These are phyloP conservation scores for Drosophila burlai DNA, from an alignment of 1,140 invertebrate genomes.

Conservation along the genomic window DNA sequence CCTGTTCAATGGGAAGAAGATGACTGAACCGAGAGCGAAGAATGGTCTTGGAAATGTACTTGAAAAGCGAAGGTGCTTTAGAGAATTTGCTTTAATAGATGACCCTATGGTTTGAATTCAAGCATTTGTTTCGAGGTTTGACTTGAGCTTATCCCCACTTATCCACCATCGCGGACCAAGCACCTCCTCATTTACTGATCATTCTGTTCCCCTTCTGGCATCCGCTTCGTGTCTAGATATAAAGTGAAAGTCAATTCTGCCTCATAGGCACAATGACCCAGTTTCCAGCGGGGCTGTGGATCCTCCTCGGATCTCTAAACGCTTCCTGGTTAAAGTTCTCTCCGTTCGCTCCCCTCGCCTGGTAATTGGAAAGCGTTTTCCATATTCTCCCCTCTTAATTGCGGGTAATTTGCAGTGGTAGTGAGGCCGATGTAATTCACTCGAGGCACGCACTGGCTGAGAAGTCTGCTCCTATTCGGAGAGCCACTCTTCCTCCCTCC, in stretches of 20 bases:
- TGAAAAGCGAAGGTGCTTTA: not conserved
- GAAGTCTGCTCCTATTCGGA: slow-evolving; percentile 8
- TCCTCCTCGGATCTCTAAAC: slow-evolving; percentile 33
- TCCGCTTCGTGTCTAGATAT: slow-evolving; percentile 45
- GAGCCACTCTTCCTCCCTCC: slow-evolving; percentile 8
- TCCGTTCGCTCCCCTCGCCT: not conserved
- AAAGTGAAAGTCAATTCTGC: slow-evolving; percentile 64
- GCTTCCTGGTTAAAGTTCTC: slow-evolving; percentile 47
- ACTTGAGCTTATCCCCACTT: not conserved
- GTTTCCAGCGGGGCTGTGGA: slow-evolving; percentile 27
- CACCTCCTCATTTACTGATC: slow-evolving; percentile 5
- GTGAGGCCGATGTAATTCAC: slow-evolving; percentile 21
- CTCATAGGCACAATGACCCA: slow-evolving; percentile 69
- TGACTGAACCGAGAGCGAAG: slow-evolving; percentile 16
- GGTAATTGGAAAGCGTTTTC: slow-evolving; percentile 38
- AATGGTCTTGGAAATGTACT: not conserved
- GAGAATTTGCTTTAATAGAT: not conserved
- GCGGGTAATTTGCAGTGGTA: slow-evolving; percentile 31
- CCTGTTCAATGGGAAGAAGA: slow-evolving; percentile 31
- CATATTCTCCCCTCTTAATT: slow-evolving; percentile 45
- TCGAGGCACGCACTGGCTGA: slow-evolving; percentile 32
- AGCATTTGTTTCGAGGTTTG: not conserved
- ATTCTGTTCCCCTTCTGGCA: slow-evolving; percentile 35
- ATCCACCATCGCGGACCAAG: not conserved
- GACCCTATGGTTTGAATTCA: not conserved